Evolutionary conservation across 2,797 vertebrate genomes (phyloP), one percentile per base, ranked within the genome.

Genomic region (Halcyon smyrnensis): DNA sequence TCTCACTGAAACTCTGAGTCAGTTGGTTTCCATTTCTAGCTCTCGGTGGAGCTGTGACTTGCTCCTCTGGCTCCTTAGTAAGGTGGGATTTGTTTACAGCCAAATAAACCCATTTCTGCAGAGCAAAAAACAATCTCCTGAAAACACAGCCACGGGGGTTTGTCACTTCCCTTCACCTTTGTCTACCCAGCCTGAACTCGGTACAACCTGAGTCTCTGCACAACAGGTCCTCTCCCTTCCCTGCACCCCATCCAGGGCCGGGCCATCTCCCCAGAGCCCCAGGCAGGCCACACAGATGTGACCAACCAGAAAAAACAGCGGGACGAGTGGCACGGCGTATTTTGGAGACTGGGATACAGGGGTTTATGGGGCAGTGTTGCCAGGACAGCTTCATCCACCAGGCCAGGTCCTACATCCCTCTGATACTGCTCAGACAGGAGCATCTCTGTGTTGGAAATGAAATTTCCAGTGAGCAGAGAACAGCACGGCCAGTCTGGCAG

Each of bases 1-100:
- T 90, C 78, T 82, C 30, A 24, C 84, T 91, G 95, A 96, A 95
- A 97, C 93, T 95, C 54, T 97, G 96, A 97, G n/a, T 97, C 96
- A 96, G 90, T 34, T 19, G 11, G 59, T 94, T 96, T 96, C 51
- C 0, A 91, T 97, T 95, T 96, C 37, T 67, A 64, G 12, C 53
- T 62, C 80, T 87, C 39, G 7, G 60, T 21, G 65, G 67, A 50
- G 24, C 5, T 1, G 7, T 68, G 45, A 6, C 48, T 0, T 2
- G 43, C 37, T 75, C 43, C 14, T 11, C 41, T 0, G 2, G 37
- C 37, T 70, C 53, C 14, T 11, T 41, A 1, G 0, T 8, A 54
- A 86, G 41, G 62, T 32, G 48, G 62, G 59, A 67, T 91, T 57
- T 94, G 43, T 96, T 94, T 95, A 48, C 14, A 21, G 1, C 46